Evolutionary conservation across 2,797 vertebrate species (phyloP).

Genomic region (Neopelma chrysocephalum): DNA sequence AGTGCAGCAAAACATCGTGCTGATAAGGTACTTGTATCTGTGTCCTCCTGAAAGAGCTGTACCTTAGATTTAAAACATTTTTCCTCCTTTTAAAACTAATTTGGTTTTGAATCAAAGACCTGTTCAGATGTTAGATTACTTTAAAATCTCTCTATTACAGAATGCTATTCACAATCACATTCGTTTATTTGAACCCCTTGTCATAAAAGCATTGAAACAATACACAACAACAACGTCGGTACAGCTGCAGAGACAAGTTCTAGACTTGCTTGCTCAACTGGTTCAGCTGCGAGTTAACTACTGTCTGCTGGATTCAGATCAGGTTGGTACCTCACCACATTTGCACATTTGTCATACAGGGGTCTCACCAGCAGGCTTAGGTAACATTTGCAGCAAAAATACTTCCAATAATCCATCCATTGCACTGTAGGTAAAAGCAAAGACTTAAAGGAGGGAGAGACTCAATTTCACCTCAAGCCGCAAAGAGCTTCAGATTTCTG

Average conservation of each 20-base stretch:
- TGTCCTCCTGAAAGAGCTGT: neutral
- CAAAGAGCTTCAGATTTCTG: neutral
- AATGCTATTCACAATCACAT: constrained; percentile 97
- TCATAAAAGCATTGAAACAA: constrained; percentile 98
- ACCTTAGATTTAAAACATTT: neutral
- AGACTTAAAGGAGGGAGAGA: neutral
- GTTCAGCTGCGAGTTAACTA: constrained; percentile 98
- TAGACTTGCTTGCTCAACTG: constrained; percentile 94
- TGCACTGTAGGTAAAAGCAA: neutral
- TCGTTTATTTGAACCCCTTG: constrained; percentile 95
- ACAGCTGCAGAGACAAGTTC: constrained; percentile 92
- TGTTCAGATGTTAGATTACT: constrained; percentile 37
- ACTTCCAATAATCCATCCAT: neutral
- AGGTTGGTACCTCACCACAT: constrained; percentile 77
- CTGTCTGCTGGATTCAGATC: constrained; percentile 97
- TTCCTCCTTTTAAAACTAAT: neutral
- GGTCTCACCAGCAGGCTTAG: neutral
- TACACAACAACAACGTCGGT: constrained; percentile 98
- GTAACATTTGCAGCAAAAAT: neutral
- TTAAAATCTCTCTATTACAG: constrained; percentile 72
- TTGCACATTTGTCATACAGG: rapidly evolving
- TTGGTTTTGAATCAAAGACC: neutral
- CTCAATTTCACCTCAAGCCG: neutral
- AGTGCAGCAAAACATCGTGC: constrained; percentile 89
- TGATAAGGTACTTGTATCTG: constrained; percentile 86